Conservation (phyloP, 92 coral and sea anemone species). For the Heteractis magnifica region DNA sequence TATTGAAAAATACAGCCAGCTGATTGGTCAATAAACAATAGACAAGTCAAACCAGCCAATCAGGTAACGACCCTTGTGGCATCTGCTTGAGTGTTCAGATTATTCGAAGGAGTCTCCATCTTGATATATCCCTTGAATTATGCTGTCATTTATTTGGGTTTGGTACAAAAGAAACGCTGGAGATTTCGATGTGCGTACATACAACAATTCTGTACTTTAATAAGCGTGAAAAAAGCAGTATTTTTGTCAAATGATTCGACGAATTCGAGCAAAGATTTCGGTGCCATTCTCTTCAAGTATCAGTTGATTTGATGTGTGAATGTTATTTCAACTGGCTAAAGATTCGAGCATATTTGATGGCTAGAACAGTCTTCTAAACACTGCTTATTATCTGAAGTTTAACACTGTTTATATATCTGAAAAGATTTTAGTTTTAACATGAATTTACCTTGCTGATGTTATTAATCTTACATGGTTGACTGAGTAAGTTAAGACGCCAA, state of each 20-base stretch:
- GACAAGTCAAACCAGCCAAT: slow-evolving; percentile 15
- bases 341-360: background rate
- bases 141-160: background rate
- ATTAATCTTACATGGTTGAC: background rate
- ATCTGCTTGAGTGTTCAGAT: background rate
- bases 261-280: background rate
- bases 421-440: background rate
- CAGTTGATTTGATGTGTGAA: background rate
- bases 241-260: background rate
- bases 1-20: background rate
- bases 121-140: background rate
- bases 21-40: slow-evolving; percentile 16
- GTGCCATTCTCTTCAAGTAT: slow-evolving; percentile 2
- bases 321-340: background rate
- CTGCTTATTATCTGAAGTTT: background rate
- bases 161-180: background rate
- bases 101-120: background rate
- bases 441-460: background rate
- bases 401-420: background rate
- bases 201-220: background rate
- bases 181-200: background rate
- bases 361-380: background rate
- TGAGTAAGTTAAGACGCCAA: background rate
- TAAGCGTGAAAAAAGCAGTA: background rate
- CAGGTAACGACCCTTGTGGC: background rate